These are phyloP conservation scores for Calycopis cecrops DNA, from an alignment of 1,140 invertebrate species.

Conservation along the genomic window DNA sequence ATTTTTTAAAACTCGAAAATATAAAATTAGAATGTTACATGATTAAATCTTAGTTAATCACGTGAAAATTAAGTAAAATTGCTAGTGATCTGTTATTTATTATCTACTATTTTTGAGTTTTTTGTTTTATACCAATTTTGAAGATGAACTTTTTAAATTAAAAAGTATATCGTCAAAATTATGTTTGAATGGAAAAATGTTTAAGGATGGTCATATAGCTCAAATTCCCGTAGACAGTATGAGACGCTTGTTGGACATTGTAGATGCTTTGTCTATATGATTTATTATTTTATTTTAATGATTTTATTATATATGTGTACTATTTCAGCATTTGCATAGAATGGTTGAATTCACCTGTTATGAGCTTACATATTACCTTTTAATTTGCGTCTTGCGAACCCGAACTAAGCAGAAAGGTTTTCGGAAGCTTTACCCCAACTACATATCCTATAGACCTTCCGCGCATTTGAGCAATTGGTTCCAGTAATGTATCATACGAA, in stretches of 20 bases:
- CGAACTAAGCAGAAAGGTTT: slow-evolving; percentile 38
- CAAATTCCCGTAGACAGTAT: slow-evolving; percentile 36
- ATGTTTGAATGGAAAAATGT: slow-evolving; percentile 29
- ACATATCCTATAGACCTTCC: slow-evolving; percentile 62
- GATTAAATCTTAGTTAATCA: no score
- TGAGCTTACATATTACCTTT: slow-evolving; percentile 48
- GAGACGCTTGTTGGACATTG: slow-evolving; percentile 49
- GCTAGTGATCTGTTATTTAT: background rate
- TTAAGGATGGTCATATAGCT: slow-evolving; percentile 33
- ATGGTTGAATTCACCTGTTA: slow-evolving; percentile 49
- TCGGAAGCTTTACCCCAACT: slow-evolving; percentile 43
- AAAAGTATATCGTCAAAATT: slow-evolving; percentile 3
- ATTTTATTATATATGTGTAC: slow-evolving; percentile 61
- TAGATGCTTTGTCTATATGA: slow-evolving; percentile 50
- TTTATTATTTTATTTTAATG: slow-evolving; percentile 47
- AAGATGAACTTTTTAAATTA: slow-evolving; percentile 5
- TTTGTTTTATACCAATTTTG: background rate
- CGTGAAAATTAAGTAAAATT: no score
- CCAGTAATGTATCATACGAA: slow-evolving; percentile 29
- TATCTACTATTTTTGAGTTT: background rate
- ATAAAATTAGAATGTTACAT: background rate
- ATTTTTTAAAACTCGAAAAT: slow-evolving; percentile 2
- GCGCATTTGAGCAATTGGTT: slow-evolving; percentile 57
- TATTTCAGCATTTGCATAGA: slow-evolving; percentile 60
- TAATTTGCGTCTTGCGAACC: slow-evolving; percentile 54